Conservation (phyloP, 2,113 vertebrate genomes). For the Cyprinodon brontotheroides region DNA sequence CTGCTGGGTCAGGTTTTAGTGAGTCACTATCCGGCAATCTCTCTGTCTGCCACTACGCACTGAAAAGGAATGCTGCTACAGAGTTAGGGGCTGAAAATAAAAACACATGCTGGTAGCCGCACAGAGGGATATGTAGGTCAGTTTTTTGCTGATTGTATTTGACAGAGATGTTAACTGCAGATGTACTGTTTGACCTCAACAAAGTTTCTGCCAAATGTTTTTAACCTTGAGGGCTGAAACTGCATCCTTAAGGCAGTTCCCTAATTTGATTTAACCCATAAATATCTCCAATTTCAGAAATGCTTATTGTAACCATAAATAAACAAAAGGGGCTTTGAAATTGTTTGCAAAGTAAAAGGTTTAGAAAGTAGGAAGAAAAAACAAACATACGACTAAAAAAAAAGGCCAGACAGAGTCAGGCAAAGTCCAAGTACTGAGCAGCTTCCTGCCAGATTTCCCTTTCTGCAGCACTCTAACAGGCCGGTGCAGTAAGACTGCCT, state of each 20-base stretch:
- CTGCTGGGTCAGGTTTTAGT: slow-evolving; percentile 68
- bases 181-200: neutral
- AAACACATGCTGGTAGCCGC: slow-evolving; percentile 68
- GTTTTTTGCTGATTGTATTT: slow-evolving; percentile 40
- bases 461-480: slow-evolving; percentile 47
- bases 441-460: slow-evolving; percentile 56
- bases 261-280: neutral
- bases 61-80: slow-evolving; percentile 67
- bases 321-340: neutral
- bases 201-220: neutral
- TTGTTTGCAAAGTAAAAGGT: neutral
- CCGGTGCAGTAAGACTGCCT: slow-evolving; percentile 54
- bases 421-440: slow-evolving; percentile 58
- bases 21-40: slow-evolving; percentile 71
- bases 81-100: slow-evolving; percentile 67
- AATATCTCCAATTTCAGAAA: neutral
- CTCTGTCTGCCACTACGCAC: slow-evolving; percentile 64
- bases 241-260: neutral
- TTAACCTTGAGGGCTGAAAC: neutral
- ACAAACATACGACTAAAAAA: slow-evolving; percentile 3
- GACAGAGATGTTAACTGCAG: slow-evolving; percentile 5
- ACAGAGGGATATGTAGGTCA: slow-evolving; percentile 39
- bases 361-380: neutral
- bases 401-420: slow-evolving; percentile 58
- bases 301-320: neutral